Percentiles rank a stretch among this genome's conserved stretches.
These are phyloP conservation scores for Nipponia nippon DNA, from an alignment of 2,113 vertebrate species.

Conservation along the genomic window DNA sequence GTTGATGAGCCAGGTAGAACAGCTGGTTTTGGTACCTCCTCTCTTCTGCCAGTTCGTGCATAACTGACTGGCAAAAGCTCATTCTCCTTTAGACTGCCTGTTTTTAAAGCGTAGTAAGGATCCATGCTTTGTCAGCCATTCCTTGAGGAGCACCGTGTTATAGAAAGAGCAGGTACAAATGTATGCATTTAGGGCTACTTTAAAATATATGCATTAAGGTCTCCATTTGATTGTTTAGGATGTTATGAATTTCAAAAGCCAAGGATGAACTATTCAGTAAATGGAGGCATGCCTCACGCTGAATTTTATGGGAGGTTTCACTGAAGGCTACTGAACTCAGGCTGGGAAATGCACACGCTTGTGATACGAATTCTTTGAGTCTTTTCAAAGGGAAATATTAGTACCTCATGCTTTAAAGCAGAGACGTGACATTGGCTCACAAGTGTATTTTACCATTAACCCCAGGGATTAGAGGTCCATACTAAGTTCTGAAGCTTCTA, in stretches of 20 bases:
- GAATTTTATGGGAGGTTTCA: background rate
- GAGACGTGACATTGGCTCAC: background rate
- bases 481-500: background rate
- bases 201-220: background rate
- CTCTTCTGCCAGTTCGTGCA: background rate
- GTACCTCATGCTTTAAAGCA: background rate
- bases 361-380: background rate
- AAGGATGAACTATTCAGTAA: background rate
- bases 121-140: background rate
- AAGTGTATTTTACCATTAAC: fast-evolving
- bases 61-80: background rate
- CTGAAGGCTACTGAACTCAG: background rate
- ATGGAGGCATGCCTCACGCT: background rate
- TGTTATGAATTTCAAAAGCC: background rate
- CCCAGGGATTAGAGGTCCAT: background rate
- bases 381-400: background rate
- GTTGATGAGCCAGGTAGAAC: background rate
- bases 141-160: background rate
- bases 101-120: background rate
- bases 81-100: background rate
- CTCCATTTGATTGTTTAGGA: background rate
- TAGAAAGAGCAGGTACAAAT: background rate
- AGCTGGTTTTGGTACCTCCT: background rate
- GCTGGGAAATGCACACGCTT: background rate
- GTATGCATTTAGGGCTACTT: background rate